Evolutionary conservation across 2,888 invertebrate genomes (phyloP).

Genomic region (Drosophila nr. medialis): DNA sequence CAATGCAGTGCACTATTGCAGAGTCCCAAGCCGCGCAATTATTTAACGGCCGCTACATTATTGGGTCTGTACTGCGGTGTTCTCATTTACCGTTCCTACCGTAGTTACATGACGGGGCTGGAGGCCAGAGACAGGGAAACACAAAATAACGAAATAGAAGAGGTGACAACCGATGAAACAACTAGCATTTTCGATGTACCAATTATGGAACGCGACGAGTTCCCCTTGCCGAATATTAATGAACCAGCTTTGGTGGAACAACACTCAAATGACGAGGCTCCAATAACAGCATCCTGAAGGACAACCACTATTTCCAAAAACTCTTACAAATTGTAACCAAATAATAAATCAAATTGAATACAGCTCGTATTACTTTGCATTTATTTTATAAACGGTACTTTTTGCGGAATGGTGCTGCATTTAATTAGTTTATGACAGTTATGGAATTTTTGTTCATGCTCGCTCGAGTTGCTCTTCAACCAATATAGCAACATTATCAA

Average conservation of each 20-base stretch:
- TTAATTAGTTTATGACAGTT: slow-evolving; percentile 3
- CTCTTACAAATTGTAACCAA: background rate
- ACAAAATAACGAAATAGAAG: background rate
- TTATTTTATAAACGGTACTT: slow-evolving; percentile 8
- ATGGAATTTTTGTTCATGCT: slow-evolving; percentile 47
- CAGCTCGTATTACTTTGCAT: background rate
- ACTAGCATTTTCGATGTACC: slow-evolving; percentile 6
- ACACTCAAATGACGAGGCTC: background rate
- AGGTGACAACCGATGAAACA: slow-evolving; percentile 13
- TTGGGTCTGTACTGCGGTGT: slow-evolving; percentile 45
- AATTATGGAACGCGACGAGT: slow-evolving; percentile 7
- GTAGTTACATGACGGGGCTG: background rate
- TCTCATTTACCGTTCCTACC: slow-evolving; percentile 38
- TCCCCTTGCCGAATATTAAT: background rate
- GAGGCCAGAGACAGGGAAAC: background rate
- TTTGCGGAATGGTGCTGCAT: background rate
- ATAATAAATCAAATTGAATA: slow-evolving; percentile 1
- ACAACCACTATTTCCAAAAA: background rate
- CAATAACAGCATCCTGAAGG: background rate
- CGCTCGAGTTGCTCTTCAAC: slow-evolving; percentile 33
- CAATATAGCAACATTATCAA: slow-evolving; percentile 14
- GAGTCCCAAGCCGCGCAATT: slow-evolving; percentile 26
- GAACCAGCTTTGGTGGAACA: slow-evolving; percentile 1
- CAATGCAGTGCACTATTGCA: slow-evolving; percentile 23
- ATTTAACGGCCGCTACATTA: slow-evolving; percentile 15